A percentile compares a stretch with the other conserved stretches of the same genome.
Evolutionary conservation across 2,113 vertebrate genomes (phyloP).

Genomic region (Corythoichthys intestinalis): DNA sequence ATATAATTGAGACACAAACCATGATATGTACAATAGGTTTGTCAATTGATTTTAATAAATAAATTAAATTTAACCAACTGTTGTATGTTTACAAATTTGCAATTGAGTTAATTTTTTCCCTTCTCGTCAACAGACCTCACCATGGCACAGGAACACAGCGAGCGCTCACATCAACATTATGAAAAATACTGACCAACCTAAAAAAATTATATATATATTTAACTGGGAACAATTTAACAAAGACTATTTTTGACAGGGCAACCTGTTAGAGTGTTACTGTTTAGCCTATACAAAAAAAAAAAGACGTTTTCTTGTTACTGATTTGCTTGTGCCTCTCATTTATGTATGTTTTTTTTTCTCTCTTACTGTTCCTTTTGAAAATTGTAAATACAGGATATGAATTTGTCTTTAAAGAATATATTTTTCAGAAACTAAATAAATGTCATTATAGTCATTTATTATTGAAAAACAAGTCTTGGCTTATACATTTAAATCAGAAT

Average conservation of each 20-base stretch:
- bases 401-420: conserved; percentile 74
- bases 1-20: too few relatives aligned
- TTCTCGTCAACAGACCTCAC: conserved; percentile 76
- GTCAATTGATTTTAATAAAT: neutral
- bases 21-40: too few relatives aligned
- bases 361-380: conserved; percentile 55
- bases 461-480: conserved; percentile 19
- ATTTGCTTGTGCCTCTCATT: conserved; percentile 47
- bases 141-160: conserved; percentile 88
- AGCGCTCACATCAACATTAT: conserved; percentile 77
- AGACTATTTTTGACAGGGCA: conserved; percentile 54
- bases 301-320: conserved; percentile 56
- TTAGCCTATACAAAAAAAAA: conserved; percentile 53
- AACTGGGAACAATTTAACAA: conserved; percentile 58
- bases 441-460: conserved; percentile 68
- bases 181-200: conserved; percentile 41
- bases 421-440: conserved; percentile 72
- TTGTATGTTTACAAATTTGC: neutral
- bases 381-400: conserved; percentile 72
- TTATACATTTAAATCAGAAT: neutral
- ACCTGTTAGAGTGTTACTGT: conserved; percentile 58
- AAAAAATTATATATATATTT: conserved; percentile 56
- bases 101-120: conserved; percentile 7
- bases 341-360: conserved; percentile 13
- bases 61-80: neutral